Base-by-base conservation (phyloP, 2,888 invertebrate species). In the Lasioglossum figueresi region DNA sequence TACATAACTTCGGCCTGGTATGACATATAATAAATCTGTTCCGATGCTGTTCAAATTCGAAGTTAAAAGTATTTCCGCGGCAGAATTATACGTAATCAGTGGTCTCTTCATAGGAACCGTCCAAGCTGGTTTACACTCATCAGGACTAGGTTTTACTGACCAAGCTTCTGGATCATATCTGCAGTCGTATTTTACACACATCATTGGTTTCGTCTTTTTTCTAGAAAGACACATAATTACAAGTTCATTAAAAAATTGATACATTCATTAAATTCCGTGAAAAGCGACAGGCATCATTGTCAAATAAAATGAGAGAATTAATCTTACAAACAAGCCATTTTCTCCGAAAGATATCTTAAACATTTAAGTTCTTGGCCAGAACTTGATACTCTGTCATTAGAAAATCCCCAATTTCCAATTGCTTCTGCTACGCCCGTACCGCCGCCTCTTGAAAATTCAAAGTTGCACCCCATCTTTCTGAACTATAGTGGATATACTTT, bases 331-430 rank as follows among this genome's bases (percentile, higher is more conserved):
- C 81, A 84, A 59, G 94, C 92, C 91, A 94, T 94, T 87, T 93
- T 88, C 1, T 91, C 85, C 68, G 93, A 85, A n/a, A 94, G 87
- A 84, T 93, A 93, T 88, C 92, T 90, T 59, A 94, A 85, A 43
- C 93, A 92, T 48, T 82, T 84, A 5, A 94, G 85, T 84, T 94
- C 94, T 75, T 93, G 91, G 1, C 94, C 94, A 2, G 89, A 71
- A 76, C 80, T 93, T 4, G 90, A 88, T 1, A 92, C 81, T 79
- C 84, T 45, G 4, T 45, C 84, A 31, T 90, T 86, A 27, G 94
- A 93, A 80, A 95, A 94, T 4, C 94, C 94, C 94, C 94, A 95
- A 87, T 93, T 94, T 40, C 94, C 93, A 56, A 94, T 78, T 3
- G 94, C 93, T 81, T 94, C 93, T 2, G 93, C 93, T 6, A 92